Base-by-base conservation (phyloP, 92 coral and sea anemone genomes). In the Actinernus sp. region DNA sequence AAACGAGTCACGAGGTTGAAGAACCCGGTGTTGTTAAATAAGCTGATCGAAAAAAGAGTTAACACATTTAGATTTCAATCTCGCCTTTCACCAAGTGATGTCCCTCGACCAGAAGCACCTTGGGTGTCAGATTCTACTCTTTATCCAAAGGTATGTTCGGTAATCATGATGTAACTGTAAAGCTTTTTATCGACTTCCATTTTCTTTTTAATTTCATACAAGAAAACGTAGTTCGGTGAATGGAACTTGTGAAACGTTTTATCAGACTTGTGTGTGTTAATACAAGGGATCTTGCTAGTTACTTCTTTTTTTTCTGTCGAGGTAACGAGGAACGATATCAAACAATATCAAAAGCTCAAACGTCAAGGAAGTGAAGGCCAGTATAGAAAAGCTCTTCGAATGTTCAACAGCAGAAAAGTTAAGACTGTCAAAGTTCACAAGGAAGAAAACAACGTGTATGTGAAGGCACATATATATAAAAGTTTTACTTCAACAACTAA, bases 331-430 rank as follows among this genome's bases (percentile, higher is more conserved):
- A n/a, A n/a, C n/a, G n/a, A n/a, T n/a, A n/a, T n/a, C n/a, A n/a
- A n/a, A n/a, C n/a, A n/a, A n/a, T n/a, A n/a, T n/a, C n/a, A n/a
- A n/a, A n/a, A n/a, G n/a, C n/a, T n/a, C n/a, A n/a, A n/a, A n/a
- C n/a, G n/a, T n/a, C n/a, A 71, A 44, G 78, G 68, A 19, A 38
- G 81, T 64, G n/a, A 37, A 36, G 83, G 75, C 4, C 83, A 65
- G 41, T 76, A 76, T 30, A 50, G 75, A 23, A 65, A 64, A 64
- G 75, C 59, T 1, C 6, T 65, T 3, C 33, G 75, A 21, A 76
- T 56, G 75, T 76, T 76, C 55, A 76, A 76, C 38, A 75, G 74
- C 22, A 76, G n/a, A n/a, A n/a, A n/a, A n/a, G n/a, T n/a, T n/a
- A n/a, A n/a, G n/a, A n/a, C n/a, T n/a, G n/a, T n/a, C n/a, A n/a